These are phyloP conservation scores for Agriopis aurantiaria DNA, from an alignment of 2,888 invertebrate genomes.

Conservation along the genomic window DNA sequence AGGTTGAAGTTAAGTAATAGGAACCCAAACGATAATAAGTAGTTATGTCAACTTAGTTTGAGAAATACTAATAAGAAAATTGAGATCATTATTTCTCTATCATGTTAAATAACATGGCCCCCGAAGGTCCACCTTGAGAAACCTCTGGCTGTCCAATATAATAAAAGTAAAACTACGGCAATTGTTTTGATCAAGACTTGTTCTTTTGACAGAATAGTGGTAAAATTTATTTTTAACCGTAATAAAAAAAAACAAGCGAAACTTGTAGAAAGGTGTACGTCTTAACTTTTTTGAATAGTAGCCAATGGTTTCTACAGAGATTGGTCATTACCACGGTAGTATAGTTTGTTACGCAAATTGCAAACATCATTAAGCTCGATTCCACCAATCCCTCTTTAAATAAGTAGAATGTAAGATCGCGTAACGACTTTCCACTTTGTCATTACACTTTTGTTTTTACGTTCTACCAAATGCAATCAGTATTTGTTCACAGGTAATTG, in stretches of 20 bases:
- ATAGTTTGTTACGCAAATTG: slow-evolving; percentile 25
- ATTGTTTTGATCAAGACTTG: background rate
- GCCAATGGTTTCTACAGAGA: slow-evolving; percentile 9
- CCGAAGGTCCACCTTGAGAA: background rate
- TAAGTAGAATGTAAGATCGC: slow-evolving; percentile 21
- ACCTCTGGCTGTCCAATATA: background rate
- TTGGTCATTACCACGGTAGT: slow-evolving; percentile 10
- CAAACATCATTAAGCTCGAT: slow-evolving; percentile 30
- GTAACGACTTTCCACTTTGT: slow-evolving; percentile 47
- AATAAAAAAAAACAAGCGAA: no score
- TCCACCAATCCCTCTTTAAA: slow-evolving; percentile 22
- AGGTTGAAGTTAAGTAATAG: slow-evolving; percentile 7
- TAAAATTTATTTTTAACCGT: background rate
- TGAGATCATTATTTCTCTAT: background rate
- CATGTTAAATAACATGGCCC: background rate
- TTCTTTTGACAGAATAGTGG: background rate
- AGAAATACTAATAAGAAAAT: background rate
- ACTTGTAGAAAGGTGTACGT: background rate
- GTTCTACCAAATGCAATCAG: background rate
- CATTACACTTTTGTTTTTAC: slow-evolving; percentile 47
- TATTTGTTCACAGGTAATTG: no score
- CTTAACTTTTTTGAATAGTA: background rate
- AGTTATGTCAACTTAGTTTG: background rate
- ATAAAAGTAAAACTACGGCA: background rate
- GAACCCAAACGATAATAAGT: background rate